These are phyloP conservation scores for Fukomys damarensis DNA, from an alignment of 2,113 vertebrate species.

Conservation along the genomic window DNA sequence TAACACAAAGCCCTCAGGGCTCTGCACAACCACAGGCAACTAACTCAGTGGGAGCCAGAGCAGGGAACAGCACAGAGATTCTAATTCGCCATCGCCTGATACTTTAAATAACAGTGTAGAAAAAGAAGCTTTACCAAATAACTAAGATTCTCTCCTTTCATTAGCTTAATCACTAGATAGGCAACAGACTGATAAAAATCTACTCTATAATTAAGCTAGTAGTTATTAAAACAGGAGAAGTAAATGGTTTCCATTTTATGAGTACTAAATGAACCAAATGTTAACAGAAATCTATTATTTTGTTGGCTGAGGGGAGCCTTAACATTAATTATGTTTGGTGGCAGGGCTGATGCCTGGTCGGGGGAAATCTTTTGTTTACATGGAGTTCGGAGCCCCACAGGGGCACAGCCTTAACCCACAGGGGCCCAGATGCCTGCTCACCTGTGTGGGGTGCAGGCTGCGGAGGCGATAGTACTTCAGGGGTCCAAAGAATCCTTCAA, in stretches of 20 bases:
- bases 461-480: constrained; percentile 92
- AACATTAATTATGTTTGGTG: constrained; percentile 44
- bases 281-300: constrained; percentile 74
- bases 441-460: constrained; percentile 84
- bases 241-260: constrained; percentile 82
- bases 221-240: constrained; percentile 82
- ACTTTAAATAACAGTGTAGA: constrained; percentile 69
- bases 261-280: constrained; percentile 71
- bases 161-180: constrained; percentile 81
- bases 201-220: constrained; percentile 82
- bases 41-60: not conserved
- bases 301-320: constrained; percentile 17
- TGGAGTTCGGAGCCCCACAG: not conserved
- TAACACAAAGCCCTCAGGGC: not conserved
- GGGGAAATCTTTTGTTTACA: constrained; percentile 50
- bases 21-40: not conserved
- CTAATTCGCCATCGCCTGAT: constrained; percentile 29
- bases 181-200: constrained; percentile 80
- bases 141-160: constrained; percentile 77
- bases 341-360: not conserved
- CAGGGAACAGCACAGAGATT: not conserved
- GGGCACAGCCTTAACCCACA: not conserved
- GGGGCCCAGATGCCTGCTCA: constrained; percentile 45
- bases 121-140: constrained; percentile 71
- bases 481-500: constrained; percentile 93